A percentile compares a stretch with the other conserved stretches of the same genome.
Evolutionary conservation across 2,113 vertebrate genomes (phyloP).

Genomic region (Notothenia coriiceps): DNA sequence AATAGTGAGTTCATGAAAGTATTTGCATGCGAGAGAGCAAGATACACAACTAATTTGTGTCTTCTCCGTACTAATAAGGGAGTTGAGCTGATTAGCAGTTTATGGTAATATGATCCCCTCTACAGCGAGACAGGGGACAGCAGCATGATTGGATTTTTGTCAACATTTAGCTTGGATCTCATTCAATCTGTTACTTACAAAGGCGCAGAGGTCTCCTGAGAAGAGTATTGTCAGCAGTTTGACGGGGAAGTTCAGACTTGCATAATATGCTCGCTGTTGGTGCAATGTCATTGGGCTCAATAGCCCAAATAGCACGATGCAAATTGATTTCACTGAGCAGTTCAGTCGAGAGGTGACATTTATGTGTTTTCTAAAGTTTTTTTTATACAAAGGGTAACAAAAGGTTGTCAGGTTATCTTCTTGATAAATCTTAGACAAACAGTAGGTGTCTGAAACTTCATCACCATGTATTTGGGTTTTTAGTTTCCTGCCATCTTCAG

Average conservation of each 20-base stretch:
- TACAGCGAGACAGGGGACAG: constrained; percentile 26
- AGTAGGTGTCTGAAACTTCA: background rate
- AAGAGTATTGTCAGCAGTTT: constrained; percentile 53
- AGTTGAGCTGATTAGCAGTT: constrained; percentile 57
- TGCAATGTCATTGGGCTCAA: constrained; percentile 54
- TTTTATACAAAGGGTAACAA: constrained; percentile 25
- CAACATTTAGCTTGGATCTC: constrained; percentile 47
- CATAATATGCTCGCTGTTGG: constrained; percentile 39
- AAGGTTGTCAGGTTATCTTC: constrained; percentile 28
- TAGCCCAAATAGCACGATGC: constrained; percentile 26
- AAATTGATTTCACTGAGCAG: constrained; percentile 48
- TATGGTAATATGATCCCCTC: constrained; percentile 56
- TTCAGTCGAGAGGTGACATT: constrained; percentile 51
- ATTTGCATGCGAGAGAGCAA: constrained; percentile 41
- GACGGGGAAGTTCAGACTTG: constrained; percentile 43
- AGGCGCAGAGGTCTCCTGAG: constrained; percentile 40
- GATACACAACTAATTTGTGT: constrained; percentile 59
- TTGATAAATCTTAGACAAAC: background rate
- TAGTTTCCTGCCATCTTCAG: constrained; percentile 1
- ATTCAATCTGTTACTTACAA: constrained; percentile 23
- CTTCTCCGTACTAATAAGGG: constrained; percentile 33
- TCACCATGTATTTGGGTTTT: constrained; percentile 3
- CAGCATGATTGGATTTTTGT: constrained; percentile 52
- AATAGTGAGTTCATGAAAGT: constrained; percentile 20
- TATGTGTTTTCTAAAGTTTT: constrained; percentile 37